Evolutionary conservation across 2,888 invertebrate species (phyloP).

Genomic region (Drosophila suboccidentalis): DNA sequence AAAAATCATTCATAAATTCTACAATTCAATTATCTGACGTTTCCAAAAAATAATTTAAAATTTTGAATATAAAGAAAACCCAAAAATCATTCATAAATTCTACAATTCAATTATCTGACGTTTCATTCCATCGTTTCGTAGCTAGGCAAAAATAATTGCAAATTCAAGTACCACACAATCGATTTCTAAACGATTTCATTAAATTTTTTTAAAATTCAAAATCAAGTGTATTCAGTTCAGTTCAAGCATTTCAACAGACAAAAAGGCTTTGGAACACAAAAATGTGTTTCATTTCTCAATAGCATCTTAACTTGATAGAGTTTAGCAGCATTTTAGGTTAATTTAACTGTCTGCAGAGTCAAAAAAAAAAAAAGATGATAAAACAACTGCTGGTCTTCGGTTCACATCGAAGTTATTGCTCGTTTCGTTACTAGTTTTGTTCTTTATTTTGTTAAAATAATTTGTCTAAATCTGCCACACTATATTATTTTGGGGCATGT

Average conservation of each 20-base stretch:
- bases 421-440: slow-evolving; percentile 37
- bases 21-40: too few relatives aligned
- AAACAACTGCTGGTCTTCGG: slow-evolving; percentile 25
- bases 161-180: too few relatives aligned
- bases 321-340: neutral
- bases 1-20: neutral
- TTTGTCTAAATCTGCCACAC: slow-evolving; percentile 11
- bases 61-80: neutral
- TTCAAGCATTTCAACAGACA: too few relatives aligned
- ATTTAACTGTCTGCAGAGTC: slow-evolving; percentile 36
- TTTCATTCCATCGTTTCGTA: neutral
- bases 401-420: slow-evolving; percentile 12
- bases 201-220: neutral
- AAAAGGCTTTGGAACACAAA: too few relatives aligned
- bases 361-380: neutral
- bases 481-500: slow-evolving; percentile 40
- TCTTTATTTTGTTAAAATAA: slow-evolving; percentile 2
- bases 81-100: too few relatives aligned
- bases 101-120: too few relatives aligned
- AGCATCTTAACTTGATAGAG: neutral
- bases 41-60: too few relatives aligned
- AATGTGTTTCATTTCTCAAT: neutral
- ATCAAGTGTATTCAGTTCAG: neutral
- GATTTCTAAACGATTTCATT: neutral
- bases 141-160: too few relatives aligned